phyloP scores from a whole-genome alignment of 2,797 vertebrate genomes.

The Rhynchotus rufescens region DNA sequence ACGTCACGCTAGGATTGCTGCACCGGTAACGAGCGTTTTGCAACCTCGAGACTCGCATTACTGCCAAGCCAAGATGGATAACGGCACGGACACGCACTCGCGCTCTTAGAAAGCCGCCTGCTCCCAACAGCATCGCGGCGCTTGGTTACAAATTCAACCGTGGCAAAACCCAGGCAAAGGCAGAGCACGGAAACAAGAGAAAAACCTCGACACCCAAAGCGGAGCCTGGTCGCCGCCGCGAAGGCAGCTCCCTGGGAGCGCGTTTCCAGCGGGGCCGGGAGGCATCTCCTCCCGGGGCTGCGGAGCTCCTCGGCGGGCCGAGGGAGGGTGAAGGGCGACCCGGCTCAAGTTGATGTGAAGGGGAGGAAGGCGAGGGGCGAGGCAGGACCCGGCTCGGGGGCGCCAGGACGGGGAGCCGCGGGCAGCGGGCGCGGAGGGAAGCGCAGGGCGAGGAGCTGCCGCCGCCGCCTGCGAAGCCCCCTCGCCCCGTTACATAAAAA shows the following conservation, averaged over 20 bases:
- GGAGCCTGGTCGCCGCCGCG: background rate
- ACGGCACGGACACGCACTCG: background rate
- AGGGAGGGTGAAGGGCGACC: background rate
- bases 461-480: background rate
- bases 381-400: background rate
- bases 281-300: background rate
- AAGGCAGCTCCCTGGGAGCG: background rate
- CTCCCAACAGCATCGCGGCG: background rate
- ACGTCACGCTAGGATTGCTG: background rate
- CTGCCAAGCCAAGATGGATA: background rate
- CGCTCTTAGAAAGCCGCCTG: background rate
- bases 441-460: background rate
- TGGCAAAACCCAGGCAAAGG: background rate
- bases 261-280: background rate
- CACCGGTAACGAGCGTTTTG: background rate
- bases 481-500: too few relatives aligned
- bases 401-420: too few relatives aligned
- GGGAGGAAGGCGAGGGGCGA: background rate
- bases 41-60: background rate
- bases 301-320: too few relatives aligned
- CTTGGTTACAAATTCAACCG: background rate
- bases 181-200: background rate
- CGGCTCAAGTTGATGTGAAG: background rate
- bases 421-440: too few relatives aligned
- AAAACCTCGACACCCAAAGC: background rate